Base-by-base conservation (phyloP, 2,888 invertebrate genomes). In the Ormia ochracea region DNA sequence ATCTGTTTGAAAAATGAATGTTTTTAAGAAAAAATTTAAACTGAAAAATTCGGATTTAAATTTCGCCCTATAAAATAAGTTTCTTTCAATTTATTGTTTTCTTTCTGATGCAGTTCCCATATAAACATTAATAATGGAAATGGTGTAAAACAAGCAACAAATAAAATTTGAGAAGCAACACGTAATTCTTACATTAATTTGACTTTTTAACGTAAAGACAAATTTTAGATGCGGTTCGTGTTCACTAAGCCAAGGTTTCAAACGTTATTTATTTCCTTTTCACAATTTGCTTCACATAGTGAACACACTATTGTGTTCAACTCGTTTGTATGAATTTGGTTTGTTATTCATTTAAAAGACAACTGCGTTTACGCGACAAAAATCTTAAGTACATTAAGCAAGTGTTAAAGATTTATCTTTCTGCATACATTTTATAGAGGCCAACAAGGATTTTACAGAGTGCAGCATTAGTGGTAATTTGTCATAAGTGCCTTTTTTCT, bases 361-460 rank as follows among this genome's bases (percentile, higher is more conserved):
- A 59, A 36, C 50, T 52, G 48, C 26, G 54, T 76, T 74, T 82
- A 82, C 81, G 82, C 81, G 83, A 83, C 83, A 83, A 83, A 83
- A 82, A 82, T 83, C 81, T 82, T 81, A 83, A 83, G 63, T 78
- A 75, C 73, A 77, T 75, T 77, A 82, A 81, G 75, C 81, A 81
- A 81, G 79, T 83, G 82, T 81, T 54, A 69, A 68, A 82, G 82
- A 82, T 82, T 83, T 82, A 83, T 83, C 82, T 82, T 72, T 23
- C 43, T 56, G 28, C 31, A 21, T 17, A 65, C 21, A 9, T 14
- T 4, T 50, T 74, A 59, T 26, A 26, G 43, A 54, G 43, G 38
- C 61, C n/a, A 48, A 21, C 14, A 17, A n/a, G 33, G 21, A 19
- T 26, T 21, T 80, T 41, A 26, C 33, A 45, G 10, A 73, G 59